A percentile compares a stretch with the other conserved stretches of the same genome.
phyloP scores from a whole-genome alignment of 2,888 invertebrate genomes.

The Hemistola chrysoprasaria region DNA sequence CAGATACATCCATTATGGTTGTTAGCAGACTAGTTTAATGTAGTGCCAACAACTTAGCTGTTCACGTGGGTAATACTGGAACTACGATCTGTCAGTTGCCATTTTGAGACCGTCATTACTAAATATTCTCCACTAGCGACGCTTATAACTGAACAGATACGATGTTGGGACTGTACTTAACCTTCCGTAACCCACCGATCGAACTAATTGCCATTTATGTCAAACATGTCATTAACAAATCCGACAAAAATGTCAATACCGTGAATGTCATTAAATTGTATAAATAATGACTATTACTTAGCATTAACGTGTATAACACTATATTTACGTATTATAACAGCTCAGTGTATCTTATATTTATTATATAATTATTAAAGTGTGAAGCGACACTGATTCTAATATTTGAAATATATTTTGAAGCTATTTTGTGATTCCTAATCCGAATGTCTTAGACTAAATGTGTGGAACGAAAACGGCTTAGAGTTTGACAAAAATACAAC shows the following conservation, averaged over 20 bases:
- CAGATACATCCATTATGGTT: too few relatives aligned
- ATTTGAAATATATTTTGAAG: conserved; percentile 72
- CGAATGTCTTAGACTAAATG: conserved; percentile 59
- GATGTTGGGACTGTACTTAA: too few relatives aligned
- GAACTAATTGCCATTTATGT: conserved; percentile 1
- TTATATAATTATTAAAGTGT: conserved; percentile 56
- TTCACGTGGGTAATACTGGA: too few relatives aligned
- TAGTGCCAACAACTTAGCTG: too few relatives aligned
- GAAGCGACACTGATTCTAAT: conserved; percentile 77
- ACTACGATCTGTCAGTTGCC: too few relatives aligned
- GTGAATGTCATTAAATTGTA: conserved; percentile 46
- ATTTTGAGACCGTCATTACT: too few relatives aligned
- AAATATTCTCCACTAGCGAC: too few relatives aligned
- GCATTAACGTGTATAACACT: conserved; percentile 72
- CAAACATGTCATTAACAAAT: neutral
- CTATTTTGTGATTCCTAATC: conserved; percentile 73
- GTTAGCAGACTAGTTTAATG: too few relatives aligned
- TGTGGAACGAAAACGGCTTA: conserved; percentile 40
- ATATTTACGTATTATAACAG: conserved; percentile 77
- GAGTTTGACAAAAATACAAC: neutral
- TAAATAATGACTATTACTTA: conserved; percentile 72
- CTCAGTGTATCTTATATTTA: conserved; percentile 71
- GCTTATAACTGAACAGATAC: too few relatives aligned
- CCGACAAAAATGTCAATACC: conserved; percentile 17
- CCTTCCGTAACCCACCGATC: too few relatives aligned